Evolutionary conservation across 2,888 invertebrate genomes (phyloP), one percentile per base, ranked within the genome.

Genomic region (Trichogramma evanescens): DNA sequence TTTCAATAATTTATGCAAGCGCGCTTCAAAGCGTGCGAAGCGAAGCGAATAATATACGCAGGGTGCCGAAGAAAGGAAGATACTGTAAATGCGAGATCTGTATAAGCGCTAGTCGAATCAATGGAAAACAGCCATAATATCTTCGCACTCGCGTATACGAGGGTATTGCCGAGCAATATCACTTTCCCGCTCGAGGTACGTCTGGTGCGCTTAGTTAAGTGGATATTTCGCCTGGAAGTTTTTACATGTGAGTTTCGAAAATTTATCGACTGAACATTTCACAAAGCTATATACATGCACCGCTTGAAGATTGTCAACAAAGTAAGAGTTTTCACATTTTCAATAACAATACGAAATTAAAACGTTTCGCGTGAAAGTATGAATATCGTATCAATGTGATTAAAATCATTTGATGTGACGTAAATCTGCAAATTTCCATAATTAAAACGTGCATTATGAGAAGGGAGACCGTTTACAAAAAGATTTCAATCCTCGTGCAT

Each of bases 111-210:
- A 55, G 61, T 48, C 69, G 70, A 74, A 72, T 74, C 73, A 74
- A 73, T 74, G 74, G 72, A 75, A 74, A 73, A 44, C 45, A 4
- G 9, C 45, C 10, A 9, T 45, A 9, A 45, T n/a, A 9, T 10
- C 7, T 10, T 45, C 45, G 9, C 45, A n/a, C 7, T 6, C 45
- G 45, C 9, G 45, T 9, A 45, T 9, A 10, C 72, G 74, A 70
- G 69, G 71, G 74, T 75, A 75, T 75, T 71, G 72, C 71, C 69
- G 68, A 26, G 71, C 72, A 71, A 74, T 75, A 74, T 74, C 73
- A 71, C 70, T 71, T 72, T 71, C 69, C 68, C 66, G 39, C 13
- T 26, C 41, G 26, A 4, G 9, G 26, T 44, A 39, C 10, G 41
- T 43, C 50, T 52, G 52, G 7, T 42, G 52, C 44, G 59, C 55